A percentile compares a stretch with the other conserved stretches of the same genome.
These are phyloP conservation scores for Rutilus rutilus DNA, from an alignment of 2,113 vertebrate species.

Conservation along the genomic window DNA sequence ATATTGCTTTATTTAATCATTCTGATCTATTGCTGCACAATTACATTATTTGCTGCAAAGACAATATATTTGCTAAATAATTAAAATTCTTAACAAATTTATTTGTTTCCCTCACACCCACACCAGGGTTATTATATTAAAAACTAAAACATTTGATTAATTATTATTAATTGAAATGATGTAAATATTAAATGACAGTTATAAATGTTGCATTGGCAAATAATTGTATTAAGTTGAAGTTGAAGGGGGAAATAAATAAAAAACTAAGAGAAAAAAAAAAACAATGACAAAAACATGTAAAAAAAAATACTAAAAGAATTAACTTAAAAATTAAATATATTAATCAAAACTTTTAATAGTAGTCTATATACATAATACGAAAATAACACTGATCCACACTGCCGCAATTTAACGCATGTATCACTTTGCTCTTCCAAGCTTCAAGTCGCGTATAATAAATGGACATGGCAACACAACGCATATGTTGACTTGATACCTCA, in stretches of 20 bases:
- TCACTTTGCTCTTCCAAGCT: background rate
- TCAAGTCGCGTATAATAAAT: background rate
- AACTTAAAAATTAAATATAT: background rate
- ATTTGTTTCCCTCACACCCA: no score
- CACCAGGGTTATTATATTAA: no score
- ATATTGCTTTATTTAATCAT: no score
- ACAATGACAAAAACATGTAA: no score
- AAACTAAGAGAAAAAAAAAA: background rate
- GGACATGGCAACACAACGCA: background rate
- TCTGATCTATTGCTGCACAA: no score
- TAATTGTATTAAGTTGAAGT: background rate
- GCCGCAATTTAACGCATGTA: background rate
- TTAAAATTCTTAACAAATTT: no score
- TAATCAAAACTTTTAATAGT: background rate
- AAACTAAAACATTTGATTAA: no score
- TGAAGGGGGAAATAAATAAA: background rate
- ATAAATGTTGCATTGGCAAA: background rate
- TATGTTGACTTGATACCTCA: constrained; percentile 17
- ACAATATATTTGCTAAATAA: no score
- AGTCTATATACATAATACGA: background rate
- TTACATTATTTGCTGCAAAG: no score
- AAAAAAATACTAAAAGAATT: no score
- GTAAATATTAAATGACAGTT: background rate
- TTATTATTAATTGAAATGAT: background rate
- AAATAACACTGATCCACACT: background rate